Evolutionary conservation across 2,113 vertebrate species (phyloP).

Genomic region (Prietella phreatophila): DNA sequence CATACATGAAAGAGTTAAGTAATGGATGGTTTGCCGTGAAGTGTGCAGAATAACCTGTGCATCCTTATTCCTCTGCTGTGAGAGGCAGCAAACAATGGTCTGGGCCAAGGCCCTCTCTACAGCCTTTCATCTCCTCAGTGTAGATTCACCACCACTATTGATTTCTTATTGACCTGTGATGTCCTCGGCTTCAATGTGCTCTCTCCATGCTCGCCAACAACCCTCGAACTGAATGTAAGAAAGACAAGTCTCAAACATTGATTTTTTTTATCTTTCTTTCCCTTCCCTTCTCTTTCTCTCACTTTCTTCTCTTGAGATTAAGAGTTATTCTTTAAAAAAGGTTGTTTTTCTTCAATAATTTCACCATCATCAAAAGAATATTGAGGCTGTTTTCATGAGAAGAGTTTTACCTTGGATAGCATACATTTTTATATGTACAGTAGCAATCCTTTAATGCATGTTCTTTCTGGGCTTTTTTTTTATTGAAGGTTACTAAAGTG

Average conservation of each 20-base stretch:
- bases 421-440: neutral
- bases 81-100: slow-evolving; percentile 77
- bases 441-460: neutral
- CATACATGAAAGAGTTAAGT: slow-evolving; percentile 30
- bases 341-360: slow-evolving; percentile 30
- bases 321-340: slow-evolving; percentile 28
- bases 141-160: slow-evolving; percentile 90
- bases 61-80: slow-evolving; percentile 72
- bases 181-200: slow-evolving; percentile 81
- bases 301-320: slow-evolving; percentile 70
- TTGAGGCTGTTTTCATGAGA: slow-evolving; percentile 54
- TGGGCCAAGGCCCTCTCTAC: slow-evolving; percentile 79
- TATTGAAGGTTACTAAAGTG: neutral
- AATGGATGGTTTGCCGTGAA: slow-evolving; percentile 57
- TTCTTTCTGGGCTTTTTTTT: neutral
- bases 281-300: slow-evolving; percentile 65
- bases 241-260: slow-evolving; percentile 82
- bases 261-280: slow-evolving; percentile 76
- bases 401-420: slow-evolving; percentile 62
- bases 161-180: slow-evolving; percentile 97
- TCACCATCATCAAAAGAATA: slow-evolving; percentile 24
- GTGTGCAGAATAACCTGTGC: slow-evolving; percentile 63
- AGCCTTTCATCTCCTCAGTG: slow-evolving; percentile 85
- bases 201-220: slow-evolving; percentile 77
- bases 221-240: slow-evolving; percentile 79